Evolutionary conservation across 2,113 vertebrate genomes (phyloP), one percentile per base, ranked within the genome.

Genomic region (Dicerorhinus sumatrensis): DNA sequence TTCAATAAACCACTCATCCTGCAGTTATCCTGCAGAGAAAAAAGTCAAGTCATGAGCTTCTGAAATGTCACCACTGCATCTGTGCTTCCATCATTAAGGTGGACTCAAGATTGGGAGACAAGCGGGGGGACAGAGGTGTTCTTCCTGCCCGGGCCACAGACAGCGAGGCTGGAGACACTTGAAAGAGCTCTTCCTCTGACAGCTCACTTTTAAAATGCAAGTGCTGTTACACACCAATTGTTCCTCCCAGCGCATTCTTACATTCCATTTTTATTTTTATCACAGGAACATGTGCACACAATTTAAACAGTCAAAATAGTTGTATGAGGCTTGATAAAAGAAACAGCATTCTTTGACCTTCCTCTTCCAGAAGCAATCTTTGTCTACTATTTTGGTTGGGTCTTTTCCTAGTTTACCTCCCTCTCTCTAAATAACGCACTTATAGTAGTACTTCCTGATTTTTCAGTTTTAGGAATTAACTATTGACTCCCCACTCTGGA

Each of bases 1-100:
- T 93, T 95, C 95, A 96, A 77, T 33, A 84, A 91, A 62, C 14
- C 88, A 36, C 36, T 69, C 65, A 92, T 79, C 69, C 82, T 62
- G 20, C 31, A 69, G 97, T 80, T 70, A 63, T 51, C 51, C 67
- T 75, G 63, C 89, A 91, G 87, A 84, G 75, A 79, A 89, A 76
- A 73, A 80, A 83, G 94, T 58, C 91, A 88, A 63, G 90, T 63
- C 84, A 77, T 0, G 0, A 77, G 29, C 72, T 95, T 84, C 69
- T 72, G 87, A 97, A 95, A 96, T 46, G 88, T 88, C 80, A 80
- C 31, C 42, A 4, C 39, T 16, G 17, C 72, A 46, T 33, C 92
- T 86, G 87, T 14, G 70, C 65, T 51, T 58, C 86, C 33, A 58
- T 27, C 18, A 25, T 46, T 51, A 79, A 12, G 23, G 17, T 51